Conservation (phyloP, 1,140 invertebrate genomes). For the Ceratosolen solmsi region DNA sequence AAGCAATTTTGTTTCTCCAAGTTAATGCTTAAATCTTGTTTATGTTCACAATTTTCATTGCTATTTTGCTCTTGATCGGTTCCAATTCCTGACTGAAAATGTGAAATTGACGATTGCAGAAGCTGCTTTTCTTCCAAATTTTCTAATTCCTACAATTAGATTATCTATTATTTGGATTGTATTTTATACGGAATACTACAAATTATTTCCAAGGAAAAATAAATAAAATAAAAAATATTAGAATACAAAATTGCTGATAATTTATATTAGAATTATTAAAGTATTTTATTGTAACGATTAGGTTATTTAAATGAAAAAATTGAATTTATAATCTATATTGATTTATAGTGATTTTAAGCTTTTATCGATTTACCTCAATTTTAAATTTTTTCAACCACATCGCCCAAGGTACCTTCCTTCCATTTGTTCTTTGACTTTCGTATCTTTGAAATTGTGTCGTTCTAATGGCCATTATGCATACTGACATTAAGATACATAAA, state of each 20-base stretch:
- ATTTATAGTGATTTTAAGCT: neutral
- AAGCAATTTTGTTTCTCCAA: constrained; percentile 63
- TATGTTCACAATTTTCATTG: constrained; percentile 43
- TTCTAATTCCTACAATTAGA: constrained; percentile 60
- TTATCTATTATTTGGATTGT: neutral
- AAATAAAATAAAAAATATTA: neutral
- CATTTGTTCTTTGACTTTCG: constrained; percentile 82
- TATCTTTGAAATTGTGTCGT: constrained; percentile 83
- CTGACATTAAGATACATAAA: constrained; percentile 78
- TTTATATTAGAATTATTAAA: too few species aligned
- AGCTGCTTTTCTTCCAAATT: constrained; percentile 64
- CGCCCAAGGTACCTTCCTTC: constrained; percentile 82
- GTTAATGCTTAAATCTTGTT: constrained; percentile 47
- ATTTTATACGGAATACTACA: neutral
- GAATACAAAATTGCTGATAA: constrained; percentile 25
- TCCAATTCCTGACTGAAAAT: constrained; percentile 25
- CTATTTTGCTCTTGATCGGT: constrained; percentile 37
- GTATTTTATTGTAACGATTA: too few species aligned
- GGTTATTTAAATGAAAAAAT: too few species aligned
- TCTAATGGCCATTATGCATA: constrained; percentile 79
- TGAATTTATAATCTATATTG: too few species aligned
- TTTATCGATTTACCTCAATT: constrained; percentile 58
- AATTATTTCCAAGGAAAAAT: neutral
- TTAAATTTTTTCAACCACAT: constrained; percentile 72
- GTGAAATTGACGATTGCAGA: constrained; percentile 45